phyloP scores from a whole-genome alignment of 2,888 invertebrate genomes.

The Drosophila seclusa region DNA sequence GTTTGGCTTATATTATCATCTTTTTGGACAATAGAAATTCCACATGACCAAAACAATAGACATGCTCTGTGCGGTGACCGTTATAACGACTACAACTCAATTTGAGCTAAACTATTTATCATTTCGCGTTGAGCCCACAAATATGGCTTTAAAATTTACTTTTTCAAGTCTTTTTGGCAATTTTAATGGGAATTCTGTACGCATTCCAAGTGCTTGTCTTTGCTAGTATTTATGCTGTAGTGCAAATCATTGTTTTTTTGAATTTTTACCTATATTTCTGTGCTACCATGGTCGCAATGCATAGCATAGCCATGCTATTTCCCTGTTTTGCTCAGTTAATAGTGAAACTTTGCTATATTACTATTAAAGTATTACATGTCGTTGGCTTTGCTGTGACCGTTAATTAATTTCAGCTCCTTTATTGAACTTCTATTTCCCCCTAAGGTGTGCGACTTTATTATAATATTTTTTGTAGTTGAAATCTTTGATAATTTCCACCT shows the following conservation, averaged over 20 bases:
- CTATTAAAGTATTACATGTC: background rate
- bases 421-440: background rate
- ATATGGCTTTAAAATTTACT: background rate
- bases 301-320: background rate
- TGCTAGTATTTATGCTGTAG: background rate
- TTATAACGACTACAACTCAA: conserved; percentile 48
- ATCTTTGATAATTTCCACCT: background rate
- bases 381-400: background rate
- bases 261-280: background rate
- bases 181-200: background rate
- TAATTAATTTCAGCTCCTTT: background rate
- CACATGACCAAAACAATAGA: conserved; percentile 41
- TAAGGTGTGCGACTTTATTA: background rate
- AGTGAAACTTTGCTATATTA: background rate
- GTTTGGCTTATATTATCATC: conserved; percentile 41
- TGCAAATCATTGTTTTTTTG: background rate
- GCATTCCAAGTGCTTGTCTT: background rate
- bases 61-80: conserved; percentile 45
- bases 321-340: background rate
- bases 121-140: background rate
- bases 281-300: background rate
- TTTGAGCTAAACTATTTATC: conserved; percentile 13
- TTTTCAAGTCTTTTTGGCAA: background rate
- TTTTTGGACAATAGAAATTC: conserved; percentile 59
- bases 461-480: too few species aligned